Evolutionary conservation across 1,140 invertebrate species (phyloP).

Genomic region (Scaptomyza hsui): DNA sequence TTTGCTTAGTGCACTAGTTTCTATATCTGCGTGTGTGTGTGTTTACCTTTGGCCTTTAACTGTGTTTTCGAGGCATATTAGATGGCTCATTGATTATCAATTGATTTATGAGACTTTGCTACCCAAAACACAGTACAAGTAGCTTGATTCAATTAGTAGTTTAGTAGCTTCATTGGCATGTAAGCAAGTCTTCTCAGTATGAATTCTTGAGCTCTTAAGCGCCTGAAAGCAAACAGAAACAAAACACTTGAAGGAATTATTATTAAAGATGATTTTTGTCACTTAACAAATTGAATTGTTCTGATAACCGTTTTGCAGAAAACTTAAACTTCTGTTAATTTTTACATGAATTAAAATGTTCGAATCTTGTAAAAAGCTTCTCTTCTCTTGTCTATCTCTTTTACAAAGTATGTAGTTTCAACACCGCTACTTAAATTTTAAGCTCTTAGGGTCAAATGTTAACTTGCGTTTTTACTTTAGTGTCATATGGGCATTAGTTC

Average conservation of each 20-base stretch:
- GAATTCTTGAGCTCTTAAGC: no score
- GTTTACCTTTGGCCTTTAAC: slow-evolving; percentile 8
- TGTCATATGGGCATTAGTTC: not conserved
- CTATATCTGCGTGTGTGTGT: not conserved
- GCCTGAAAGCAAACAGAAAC: no score
- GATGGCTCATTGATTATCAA: slow-evolving; percentile 34
- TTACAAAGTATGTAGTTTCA: not conserved
- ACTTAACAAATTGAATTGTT: no score
- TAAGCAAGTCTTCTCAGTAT: no score
- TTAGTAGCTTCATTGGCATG: no score
- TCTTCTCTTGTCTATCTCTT: not conserved
- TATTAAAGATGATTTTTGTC: no score
- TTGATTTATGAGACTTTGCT: slow-evolving; percentile 30
- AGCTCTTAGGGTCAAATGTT: not conserved
- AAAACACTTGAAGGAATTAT: no score
- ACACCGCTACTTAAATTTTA: not conserved
- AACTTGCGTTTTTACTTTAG: not conserved
- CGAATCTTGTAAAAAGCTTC: not conserved
- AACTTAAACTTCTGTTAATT: no score
- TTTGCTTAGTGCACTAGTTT: not conserved
- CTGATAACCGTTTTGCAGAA: no score
- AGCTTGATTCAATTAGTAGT: no score
- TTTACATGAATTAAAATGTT: not conserved
- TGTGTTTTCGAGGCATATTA: slow-evolving; percentile 22
- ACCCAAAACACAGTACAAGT: not conserved